phyloP scores from a whole-genome alignment of 2,888 invertebrate genomes.

The Phengaris alcon region DNA sequence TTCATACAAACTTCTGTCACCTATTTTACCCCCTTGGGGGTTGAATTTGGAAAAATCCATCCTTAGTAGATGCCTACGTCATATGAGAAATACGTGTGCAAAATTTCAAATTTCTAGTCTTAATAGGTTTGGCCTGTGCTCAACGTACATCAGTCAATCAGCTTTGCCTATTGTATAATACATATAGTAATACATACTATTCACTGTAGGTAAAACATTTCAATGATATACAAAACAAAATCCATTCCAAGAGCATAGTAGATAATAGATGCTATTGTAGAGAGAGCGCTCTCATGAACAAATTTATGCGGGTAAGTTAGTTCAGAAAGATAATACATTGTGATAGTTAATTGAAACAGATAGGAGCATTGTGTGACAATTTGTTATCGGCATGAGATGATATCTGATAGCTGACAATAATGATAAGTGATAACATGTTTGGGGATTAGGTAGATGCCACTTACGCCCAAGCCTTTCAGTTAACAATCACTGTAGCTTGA shows the following conservation, averaged over 20 bases:
- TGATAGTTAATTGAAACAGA: conserved; percentile 7
- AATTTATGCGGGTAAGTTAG: conserved; percentile 2
- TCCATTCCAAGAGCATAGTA: neutral
- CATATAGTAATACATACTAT: no score
- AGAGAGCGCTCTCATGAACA: neutral
- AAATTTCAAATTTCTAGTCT: no score
- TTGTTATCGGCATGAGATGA: neutral
- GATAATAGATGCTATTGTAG: neutral
- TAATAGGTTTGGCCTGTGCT: no score
- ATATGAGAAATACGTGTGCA: no score
- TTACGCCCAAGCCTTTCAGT: neutral
- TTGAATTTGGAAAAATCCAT: no score
- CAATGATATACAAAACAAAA: neutral
- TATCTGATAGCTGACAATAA: neutral
- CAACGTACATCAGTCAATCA: no score
- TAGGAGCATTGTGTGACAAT: conserved; percentile 15
- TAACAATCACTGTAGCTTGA: no score
- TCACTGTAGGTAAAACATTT: no score
- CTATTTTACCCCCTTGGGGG: no score
- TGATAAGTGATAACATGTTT: neutral
- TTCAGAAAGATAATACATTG: neutral
- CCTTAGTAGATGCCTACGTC: no score
- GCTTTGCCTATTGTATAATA: no score
- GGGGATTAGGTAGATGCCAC: neutral
- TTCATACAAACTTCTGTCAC: no score